Percentiles rank a stretch among this genome's conserved stretches.
Conservation (phyloP, 2,888 invertebrate genomes). For the Trypoxylon attenuatum region DNA sequence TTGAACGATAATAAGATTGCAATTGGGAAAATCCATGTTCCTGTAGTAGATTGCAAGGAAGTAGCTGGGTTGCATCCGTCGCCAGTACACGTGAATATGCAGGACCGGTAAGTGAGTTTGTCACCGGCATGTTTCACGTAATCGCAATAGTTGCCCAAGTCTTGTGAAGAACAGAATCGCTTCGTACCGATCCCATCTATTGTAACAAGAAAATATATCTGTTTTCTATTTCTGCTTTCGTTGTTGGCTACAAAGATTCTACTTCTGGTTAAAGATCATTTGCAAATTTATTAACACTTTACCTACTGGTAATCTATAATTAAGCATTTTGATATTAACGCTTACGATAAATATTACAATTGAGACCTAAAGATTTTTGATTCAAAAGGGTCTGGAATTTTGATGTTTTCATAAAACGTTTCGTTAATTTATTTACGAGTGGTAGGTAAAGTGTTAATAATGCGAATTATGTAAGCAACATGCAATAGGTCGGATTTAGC, state of each 20-base stretch:
- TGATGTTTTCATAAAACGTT: too few species aligned
- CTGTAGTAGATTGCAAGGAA: conserved; percentile 14
- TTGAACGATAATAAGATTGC: conserved; percentile 9
- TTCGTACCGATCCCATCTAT: conserved; percentile 92
- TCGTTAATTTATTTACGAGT: too few species aligned
- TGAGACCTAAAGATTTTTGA: too few species aligned
- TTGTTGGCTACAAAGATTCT: background rate
- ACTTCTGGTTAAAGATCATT: too few species aligned
- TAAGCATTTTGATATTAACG: too few species aligned
- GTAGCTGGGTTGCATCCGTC: conserved; percentile 88
- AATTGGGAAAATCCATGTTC: conserved; percentile 21
- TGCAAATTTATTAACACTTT: too few species aligned
- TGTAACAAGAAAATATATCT: conserved; percentile 14
- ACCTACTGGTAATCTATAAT: too few species aligned
- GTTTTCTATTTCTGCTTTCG: background rate
- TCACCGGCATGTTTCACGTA: conserved; percentile 92
- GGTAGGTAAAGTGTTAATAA: too few species aligned
- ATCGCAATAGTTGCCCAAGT: conserved; percentile 92
- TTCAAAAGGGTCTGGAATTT: too few species aligned
- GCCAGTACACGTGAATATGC: conserved; percentile 88
- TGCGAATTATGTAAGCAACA: too few species aligned
- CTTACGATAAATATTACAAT: too few species aligned
- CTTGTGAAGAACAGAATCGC: conserved; percentile 89
- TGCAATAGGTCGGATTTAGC: too few species aligned
- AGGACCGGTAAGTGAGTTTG: conserved; percentile 87